A percentile compares a stretch with the other conserved stretches of the same genome.
Conservation (phyloP, 30 jellyfish, hydroid and myxozoan species). For the Turritopsis dohrnii region DNA sequence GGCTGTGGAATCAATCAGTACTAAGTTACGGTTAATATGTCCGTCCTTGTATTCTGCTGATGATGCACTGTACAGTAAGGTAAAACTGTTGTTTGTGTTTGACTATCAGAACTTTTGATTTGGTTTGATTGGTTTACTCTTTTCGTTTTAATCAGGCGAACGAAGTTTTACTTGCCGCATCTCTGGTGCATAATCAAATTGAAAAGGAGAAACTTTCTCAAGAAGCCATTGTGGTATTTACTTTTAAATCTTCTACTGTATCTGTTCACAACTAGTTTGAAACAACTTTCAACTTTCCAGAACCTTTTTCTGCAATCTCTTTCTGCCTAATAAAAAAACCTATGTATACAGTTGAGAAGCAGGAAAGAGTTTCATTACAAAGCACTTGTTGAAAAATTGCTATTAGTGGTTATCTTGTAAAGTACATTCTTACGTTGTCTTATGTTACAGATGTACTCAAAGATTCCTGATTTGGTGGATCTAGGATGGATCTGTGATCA, state of each 20-base stretch:
- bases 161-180: slow-evolving; percentile 52
- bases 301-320: neutral
- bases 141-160: slow-evolving; percentile 52
- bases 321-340: no score
- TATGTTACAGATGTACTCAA: slow-evolving; percentile 55
- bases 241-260: no score
- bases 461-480: slow-evolving; percentile 75
- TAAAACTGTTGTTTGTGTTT: slow-evolving; percentile 15
- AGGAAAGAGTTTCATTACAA: no score
- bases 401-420: no score
- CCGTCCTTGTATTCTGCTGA: slow-evolving; percentile 85
- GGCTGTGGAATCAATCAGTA: slow-evolving; percentile 67
- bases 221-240: slow-evolving; percentile 65
- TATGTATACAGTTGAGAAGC: no score
- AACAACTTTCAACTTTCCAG: neutral
- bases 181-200: slow-evolving; percentile 35
- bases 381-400: no score
- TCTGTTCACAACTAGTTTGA: no score
- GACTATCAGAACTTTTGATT: neutral
- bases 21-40: slow-evolving; percentile 59
- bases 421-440: neutral
- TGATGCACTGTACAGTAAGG: slow-evolving; percentile 81
- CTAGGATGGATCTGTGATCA: slow-evolving; percentile 73
- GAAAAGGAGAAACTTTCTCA: slow-evolving; percentile 41
- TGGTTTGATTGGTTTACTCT: neutral